phyloP scores from a whole-genome alignment of 1,140 invertebrate species.

The Aphidius ervi region DNA sequence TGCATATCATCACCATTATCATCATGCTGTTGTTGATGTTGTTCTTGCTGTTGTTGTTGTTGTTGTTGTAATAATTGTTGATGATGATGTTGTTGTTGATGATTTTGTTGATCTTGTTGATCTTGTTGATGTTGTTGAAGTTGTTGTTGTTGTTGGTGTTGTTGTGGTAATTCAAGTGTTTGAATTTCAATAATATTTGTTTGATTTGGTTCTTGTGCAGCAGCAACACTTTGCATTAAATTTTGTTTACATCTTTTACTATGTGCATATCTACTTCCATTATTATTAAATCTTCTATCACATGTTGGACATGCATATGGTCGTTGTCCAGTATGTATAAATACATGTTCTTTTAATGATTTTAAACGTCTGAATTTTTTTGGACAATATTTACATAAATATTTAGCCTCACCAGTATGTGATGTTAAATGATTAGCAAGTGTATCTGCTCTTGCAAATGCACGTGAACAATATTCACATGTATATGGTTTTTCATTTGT shows the following conservation, averaged over 20 bases:
- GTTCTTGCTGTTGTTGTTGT: constrained; percentile 25
- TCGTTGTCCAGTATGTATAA: constrained; percentile 59
- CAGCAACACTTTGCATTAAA: constrained; percentile 33
- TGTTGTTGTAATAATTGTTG: constrained; percentile 23
- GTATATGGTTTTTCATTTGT: constrained; percentile 59
- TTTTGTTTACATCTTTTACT: constrained; percentile 51
- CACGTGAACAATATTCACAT: constrained; percentile 55
- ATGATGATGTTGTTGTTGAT: constrained; percentile 8
- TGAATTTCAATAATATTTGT: background rate
- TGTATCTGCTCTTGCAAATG: constrained; percentile 50
- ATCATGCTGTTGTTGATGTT: constrained; percentile 2
- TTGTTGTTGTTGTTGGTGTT: constrained; percentile 21
- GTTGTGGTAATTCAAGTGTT: constrained; percentile 9
- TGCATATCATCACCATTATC: background rate
- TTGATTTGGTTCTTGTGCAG: constrained; percentile 1
- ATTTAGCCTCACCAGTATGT: constrained; percentile 61
- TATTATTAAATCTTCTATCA: constrained; percentile 50
- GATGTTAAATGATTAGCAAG: constrained; percentile 53
- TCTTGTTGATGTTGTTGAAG: constrained; percentile 25
- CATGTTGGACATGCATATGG: constrained; percentile 53
- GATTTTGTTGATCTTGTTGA: constrained; percentile 20
- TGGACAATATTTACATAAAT: constrained; percentile 61
- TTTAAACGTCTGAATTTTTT: constrained; percentile 60
- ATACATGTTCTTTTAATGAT: constrained; percentile 60
- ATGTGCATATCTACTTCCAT: constrained; percentile 50